Conservation (phyloP, 2,113 vertebrate genomes). For the Pomatorhinus ruficollis region DNA sequence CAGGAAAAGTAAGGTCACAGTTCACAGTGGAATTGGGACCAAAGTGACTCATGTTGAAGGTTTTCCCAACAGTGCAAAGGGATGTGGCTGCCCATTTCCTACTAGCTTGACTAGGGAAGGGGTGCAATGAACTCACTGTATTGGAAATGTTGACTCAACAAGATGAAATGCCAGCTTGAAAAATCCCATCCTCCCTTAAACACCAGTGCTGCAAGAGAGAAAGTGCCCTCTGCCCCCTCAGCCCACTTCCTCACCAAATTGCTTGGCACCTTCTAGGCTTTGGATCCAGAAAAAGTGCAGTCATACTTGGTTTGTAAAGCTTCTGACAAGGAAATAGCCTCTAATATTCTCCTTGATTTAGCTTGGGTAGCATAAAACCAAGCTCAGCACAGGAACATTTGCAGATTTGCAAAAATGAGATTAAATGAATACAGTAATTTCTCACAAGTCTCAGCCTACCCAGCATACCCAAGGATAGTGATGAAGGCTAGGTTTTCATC, state of each 20-base stretch:
- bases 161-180: neutral
- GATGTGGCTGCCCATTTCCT: neutral
- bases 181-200: neutral
- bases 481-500: conserved; percentile 49
- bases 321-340: neutral
- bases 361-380: neutral
- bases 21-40: neutral
- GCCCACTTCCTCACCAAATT: neutral
- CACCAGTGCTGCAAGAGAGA: neutral
- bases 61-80: neutral
- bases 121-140: neutral
- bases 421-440: neutral
- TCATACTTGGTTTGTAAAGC: neutral
- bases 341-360: neutral
- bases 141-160: neutral
- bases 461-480: neutral
- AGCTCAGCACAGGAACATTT: neutral
- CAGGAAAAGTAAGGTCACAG: neutral
- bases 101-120: neutral
- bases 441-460: neutral
- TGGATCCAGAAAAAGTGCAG: neutral
- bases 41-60: neutral
- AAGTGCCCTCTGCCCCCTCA: neutral
- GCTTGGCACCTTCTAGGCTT: neutral
- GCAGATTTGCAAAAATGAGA: conserved; percentile 19